A percentile compares a stretch with the other conserved stretches of the same genome.
phyloP scores from a whole-genome alignment of 2,113 vertebrate species.

The Pavo muticus region DNA sequence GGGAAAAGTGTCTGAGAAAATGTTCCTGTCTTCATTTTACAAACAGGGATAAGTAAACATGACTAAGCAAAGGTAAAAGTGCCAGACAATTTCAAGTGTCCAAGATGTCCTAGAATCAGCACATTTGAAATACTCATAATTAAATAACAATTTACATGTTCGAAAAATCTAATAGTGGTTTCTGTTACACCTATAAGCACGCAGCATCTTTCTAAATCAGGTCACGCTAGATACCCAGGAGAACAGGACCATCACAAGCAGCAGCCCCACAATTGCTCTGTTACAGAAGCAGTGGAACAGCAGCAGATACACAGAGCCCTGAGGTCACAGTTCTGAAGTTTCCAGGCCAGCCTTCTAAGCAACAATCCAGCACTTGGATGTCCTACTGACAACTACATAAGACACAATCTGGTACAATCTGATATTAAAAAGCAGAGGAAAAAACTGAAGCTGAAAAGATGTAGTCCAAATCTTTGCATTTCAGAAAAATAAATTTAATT shows the following conservation, averaged over 20 bases:
- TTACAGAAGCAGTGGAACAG: background rate
- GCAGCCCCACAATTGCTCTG: background rate
- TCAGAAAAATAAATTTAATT: background rate
- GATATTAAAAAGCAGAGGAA: background rate
- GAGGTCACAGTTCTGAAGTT: background rate
- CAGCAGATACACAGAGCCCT: background rate
- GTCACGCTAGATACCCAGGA: rapidly evolving
- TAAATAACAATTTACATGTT: background rate
- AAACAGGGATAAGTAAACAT: background rate
- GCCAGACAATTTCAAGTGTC: background rate
- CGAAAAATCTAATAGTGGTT: background rate
- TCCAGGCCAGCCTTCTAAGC: background rate
- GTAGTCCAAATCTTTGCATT: background rate
- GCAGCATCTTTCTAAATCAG: background rate
- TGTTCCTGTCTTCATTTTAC: background rate
- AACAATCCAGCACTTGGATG: background rate
- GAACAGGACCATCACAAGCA: background rate
- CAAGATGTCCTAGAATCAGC: rapidly evolving
- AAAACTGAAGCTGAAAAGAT: background rate
- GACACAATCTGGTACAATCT: background rate
- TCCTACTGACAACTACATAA: background rate
- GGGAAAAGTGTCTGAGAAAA: background rate
- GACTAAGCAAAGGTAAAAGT: background rate
- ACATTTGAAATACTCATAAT: background rate
- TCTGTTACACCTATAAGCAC: background rate